Evolutionary conservation across 30 jellyfish, hydroid and myxozoan genomes (phyloP).

Genomic region (Clytia hemisphaerica): DNA sequence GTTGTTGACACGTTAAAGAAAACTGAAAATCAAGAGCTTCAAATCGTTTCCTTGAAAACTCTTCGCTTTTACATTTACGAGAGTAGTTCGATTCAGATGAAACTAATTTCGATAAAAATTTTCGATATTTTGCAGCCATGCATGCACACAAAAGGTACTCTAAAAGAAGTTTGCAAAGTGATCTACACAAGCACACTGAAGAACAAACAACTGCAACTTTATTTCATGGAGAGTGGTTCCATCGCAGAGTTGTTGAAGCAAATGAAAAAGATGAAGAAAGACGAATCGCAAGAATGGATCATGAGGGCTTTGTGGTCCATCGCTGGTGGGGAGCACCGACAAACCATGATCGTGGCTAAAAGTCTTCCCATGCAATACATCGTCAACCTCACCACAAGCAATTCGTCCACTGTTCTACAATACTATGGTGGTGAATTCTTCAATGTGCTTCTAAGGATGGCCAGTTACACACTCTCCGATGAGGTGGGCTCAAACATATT

Average conservation of each 20-base stretch:
- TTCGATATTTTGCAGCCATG: no score
- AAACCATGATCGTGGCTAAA: background rate
- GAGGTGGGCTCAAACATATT: no score
- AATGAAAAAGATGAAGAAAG: background rate
- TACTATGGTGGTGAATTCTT: slow-evolving; percentile 1
- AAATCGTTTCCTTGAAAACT: no score
- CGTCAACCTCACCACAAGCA: slow-evolving; percentile 1
- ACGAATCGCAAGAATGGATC: background rate
- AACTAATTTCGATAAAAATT: no score
- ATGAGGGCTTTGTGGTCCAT: slow-evolving; percentile 4
- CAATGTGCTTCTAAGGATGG: background rate
- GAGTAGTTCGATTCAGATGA: no score
- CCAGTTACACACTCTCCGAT: no score
- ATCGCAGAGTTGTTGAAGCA: background rate
- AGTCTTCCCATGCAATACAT: background rate
- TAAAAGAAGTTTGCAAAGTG: background rate
- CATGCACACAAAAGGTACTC: no score
- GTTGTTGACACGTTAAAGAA: no score
- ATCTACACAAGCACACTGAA: background rate
- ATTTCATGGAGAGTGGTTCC: background rate
- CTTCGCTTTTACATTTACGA: no score
- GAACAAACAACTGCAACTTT: background rate
- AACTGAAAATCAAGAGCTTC: no score
- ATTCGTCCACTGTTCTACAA: background rate
- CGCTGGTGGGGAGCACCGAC: background rate